Conservation (phyloP, 2,113 vertebrate species). For the Corythornis madagascariensis region DNA sequence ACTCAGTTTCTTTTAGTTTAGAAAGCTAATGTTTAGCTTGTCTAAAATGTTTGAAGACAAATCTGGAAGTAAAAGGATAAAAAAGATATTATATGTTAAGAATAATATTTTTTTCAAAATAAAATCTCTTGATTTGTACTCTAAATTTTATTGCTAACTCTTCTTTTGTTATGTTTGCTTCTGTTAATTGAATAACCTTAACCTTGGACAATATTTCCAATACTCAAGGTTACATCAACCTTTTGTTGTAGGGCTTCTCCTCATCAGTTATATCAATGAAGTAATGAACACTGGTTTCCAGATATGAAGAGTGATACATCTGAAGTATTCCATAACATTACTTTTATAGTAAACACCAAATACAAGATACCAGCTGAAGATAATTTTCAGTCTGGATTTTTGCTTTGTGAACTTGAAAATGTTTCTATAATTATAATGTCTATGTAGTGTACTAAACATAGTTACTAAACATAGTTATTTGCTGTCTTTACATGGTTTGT, state of each 20-base stretch:
- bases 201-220: neutral
- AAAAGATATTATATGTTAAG: neutral
- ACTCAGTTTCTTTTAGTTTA: neutral
- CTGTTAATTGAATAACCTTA: neutral
- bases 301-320: rapidly evolving
- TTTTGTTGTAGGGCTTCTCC: rapidly evolving
- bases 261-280: neutral
- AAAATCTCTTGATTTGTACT: neutral
- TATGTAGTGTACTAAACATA: neutral
- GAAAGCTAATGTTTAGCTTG: neutral
- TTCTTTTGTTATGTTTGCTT: neutral
- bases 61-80: neutral
- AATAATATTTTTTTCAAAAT: neutral
- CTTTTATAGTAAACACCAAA: neutral
- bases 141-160: neutral
- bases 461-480: neutral
- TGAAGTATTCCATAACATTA: neutral
- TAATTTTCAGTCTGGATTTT: neutral
- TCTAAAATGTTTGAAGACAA: neutral
- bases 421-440: neutral
- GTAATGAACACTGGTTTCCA: neutral
- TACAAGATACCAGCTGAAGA: neutral
- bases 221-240: no score
- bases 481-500: neutral
- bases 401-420: neutral